Conservation (phyloP, 1,140 invertebrate species). For the Zaprionus nigranus region DNA sequence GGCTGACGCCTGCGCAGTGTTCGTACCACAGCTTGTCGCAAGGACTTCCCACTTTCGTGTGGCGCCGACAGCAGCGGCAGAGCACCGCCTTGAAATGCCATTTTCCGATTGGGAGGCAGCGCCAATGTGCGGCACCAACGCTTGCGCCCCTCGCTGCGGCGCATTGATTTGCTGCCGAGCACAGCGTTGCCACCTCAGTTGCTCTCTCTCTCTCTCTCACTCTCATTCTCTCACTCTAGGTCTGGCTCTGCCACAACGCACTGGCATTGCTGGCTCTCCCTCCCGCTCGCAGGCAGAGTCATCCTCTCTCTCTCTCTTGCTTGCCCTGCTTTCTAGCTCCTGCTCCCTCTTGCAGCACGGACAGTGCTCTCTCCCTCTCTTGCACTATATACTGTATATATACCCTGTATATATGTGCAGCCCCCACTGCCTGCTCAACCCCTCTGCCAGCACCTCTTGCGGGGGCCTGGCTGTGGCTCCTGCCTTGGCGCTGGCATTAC, state of each 20-base stretch:
- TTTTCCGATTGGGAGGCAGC: constrained; percentile 70
- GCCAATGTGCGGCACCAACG: constrained; percentile 63
- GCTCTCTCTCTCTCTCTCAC: constrained; percentile 24
- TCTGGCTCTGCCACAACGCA: neutral
- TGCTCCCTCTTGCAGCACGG: neutral
- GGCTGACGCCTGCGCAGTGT: constrained; percentile 23
- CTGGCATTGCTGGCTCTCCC: constrained; percentile 3
- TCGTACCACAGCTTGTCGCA: constrained; percentile 16
- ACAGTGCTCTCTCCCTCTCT: neutral
- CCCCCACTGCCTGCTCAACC: neutral
- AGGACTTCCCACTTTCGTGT: constrained; percentile 61
- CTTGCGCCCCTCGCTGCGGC: constrained; percentile 71
- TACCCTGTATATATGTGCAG: neutral
- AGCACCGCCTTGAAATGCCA: constrained; percentile 60
- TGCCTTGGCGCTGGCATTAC: constrained; percentile 44
- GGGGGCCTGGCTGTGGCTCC: constrained; percentile 13
- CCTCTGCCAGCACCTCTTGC: neutral
- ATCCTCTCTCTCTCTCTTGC: neutral
- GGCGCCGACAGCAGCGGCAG: constrained; percentile 6
- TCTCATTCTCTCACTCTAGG: constrained; percentile 16
- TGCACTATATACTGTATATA: constrained; percentile 4
- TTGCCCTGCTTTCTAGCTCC: neutral
- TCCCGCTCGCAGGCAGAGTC: neutral
- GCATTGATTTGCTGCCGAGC: constrained; percentile 45
- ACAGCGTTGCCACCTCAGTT: constrained; percentile 14